A percentile compares a stretch with the other conserved stretches of the same genome.
These are phyloP conservation scores for Eretmocerus hayati DNA, from an alignment of 2,888 invertebrate species.

Conservation along the genomic window DNA sequence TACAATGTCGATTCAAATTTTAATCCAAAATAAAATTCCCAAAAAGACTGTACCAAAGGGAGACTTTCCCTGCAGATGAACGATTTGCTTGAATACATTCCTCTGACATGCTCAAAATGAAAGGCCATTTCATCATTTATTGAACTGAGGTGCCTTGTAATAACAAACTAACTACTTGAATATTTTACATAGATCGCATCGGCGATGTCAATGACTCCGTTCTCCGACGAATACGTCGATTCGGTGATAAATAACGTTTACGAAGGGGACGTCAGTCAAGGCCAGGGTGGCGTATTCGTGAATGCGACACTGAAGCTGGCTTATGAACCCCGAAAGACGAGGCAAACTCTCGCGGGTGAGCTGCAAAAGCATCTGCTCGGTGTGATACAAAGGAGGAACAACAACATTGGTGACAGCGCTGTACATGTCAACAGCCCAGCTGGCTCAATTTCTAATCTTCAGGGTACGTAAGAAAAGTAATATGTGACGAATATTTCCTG, in stretches of 20 bases:
- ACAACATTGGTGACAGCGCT: conserved; percentile 82
- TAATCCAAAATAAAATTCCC: too few relatives aligned
- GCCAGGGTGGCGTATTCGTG: conserved; percentile 71
- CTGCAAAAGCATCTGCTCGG: conserved; percentile 79
- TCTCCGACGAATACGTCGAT: conserved; percentile 79
- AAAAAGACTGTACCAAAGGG: too few relatives aligned
- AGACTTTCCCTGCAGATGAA: too few relatives aligned
- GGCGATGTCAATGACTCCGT: conserved; percentile 87
- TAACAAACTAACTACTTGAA: background rate
- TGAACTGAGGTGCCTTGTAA: background rate
- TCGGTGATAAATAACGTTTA: conserved; percentile 74
- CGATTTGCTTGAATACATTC: too few relatives aligned
- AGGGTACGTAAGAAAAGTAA: conserved; percentile 49
- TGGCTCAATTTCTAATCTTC: conserved; percentile 69
- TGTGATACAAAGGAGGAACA: conserved; percentile 73
- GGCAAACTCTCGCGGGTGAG: conserved; percentile 58
- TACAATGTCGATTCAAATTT: too few relatives aligned
- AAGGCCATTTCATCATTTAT: too few relatives aligned
- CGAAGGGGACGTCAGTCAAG: conserved; percentile 60
- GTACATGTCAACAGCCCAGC: conserved; percentile 77
- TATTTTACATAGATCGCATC: conserved; percentile 67
- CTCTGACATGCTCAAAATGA: too few relatives aligned
- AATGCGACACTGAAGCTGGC: conserved; percentile 73
- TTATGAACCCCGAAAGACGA: conserved; percentile 50
- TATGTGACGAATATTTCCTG: too few relatives aligned